These are phyloP conservation scores for Pentalonia nigronervosa DNA, from an alignment of 1,140 invertebrate species.

Conservation along the genomic window DNA sequence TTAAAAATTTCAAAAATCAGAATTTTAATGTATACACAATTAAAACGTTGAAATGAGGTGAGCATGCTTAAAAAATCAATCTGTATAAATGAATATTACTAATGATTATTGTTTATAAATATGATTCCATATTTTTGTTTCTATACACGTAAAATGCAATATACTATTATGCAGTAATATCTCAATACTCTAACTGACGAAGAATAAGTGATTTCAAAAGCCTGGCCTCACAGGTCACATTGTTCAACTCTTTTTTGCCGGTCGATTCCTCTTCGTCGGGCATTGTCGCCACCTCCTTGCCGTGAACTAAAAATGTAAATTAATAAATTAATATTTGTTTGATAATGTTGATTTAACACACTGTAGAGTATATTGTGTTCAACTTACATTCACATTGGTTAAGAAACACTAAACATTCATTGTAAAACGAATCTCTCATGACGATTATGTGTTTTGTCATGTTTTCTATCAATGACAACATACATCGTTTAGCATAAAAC, in stretches of 20 bases:
- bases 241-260: constrained; percentile 83
- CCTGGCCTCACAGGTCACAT: constrained; percentile 91
- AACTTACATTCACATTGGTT: constrained; percentile 83
- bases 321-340: neutral
- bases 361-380: constrained; percentile 3
- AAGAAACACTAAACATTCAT: constrained; percentile 91
- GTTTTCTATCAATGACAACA: constrained; percentile 92
- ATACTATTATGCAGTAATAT: neutral
- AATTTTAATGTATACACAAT: no score
- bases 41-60: no score
- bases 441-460: constrained; percentile 90
- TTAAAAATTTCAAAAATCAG: no score
- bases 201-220: constrained; percentile 84
- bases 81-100: no score
- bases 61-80: no score
- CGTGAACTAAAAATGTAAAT: constrained; percentile 74
- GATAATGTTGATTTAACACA: neutral
- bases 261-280: constrained; percentile 77
- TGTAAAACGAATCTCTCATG: constrained; percentile 84
- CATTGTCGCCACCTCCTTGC: constrained; percentile 82
- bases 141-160: neutral
- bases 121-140: neutral
- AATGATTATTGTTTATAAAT: no score
- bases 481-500: constrained; percentile 94
- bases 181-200: constrained; percentile 68